Evolutionary conservation across 2,113 vertebrate species (phyloP).

Genomic region (Thamnophis sirtalis): DNA sequence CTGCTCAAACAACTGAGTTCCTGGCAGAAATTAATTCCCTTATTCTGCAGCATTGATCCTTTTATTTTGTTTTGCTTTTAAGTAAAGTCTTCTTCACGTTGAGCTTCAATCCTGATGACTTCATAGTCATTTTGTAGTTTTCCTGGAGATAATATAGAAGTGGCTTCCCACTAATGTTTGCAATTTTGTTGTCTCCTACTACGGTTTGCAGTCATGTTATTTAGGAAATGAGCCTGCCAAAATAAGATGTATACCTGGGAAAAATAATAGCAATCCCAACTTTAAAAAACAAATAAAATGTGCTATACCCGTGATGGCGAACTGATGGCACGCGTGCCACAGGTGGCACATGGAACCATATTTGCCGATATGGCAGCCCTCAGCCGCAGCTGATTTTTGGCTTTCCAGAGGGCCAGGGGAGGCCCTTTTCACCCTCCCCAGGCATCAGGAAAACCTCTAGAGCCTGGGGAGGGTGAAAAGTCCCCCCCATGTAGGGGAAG

Average conservation of each 20-base stretch:
- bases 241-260: constrained; percentile 36
- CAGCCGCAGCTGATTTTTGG: no score
- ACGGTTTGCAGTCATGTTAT: not conserved
- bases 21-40: not conserved
- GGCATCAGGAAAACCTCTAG: no score
- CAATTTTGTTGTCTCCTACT: not conserved
- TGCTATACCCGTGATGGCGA: not conserved
- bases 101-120: not conserved
- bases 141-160: not conserved
- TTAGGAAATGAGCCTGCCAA: not conserved
- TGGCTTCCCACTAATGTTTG: not conserved
- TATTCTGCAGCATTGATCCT: not conserved
- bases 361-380: no score
- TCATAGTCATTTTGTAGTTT: not conserved
- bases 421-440: no score
- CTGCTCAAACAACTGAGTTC: not conserved
- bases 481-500: no score
- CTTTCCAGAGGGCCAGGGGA: no score
- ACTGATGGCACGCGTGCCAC: no score
- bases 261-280: constrained; percentile 62
- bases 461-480: no score
- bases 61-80: not conserved
- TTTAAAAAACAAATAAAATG: not conserved
- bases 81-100: not conserved
- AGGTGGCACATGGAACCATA: no score